These are phyloP conservation scores for Cheirogaleus major DNA, from an alignment of 2,797 vertebrate species.

Conservation along the genomic window DNA sequence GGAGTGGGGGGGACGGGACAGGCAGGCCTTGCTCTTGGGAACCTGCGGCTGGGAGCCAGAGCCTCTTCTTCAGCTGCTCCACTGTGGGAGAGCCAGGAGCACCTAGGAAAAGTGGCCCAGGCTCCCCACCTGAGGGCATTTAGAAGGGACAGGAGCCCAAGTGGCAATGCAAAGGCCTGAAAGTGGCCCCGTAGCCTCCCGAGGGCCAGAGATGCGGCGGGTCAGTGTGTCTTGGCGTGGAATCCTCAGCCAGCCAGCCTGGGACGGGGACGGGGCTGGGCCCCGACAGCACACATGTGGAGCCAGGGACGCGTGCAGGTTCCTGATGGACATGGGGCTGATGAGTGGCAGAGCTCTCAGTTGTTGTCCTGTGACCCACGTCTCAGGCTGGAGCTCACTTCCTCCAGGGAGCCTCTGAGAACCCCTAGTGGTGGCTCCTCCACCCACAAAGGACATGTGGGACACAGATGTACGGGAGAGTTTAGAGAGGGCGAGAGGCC, in stretches of 20 bases:
- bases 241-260: background rate
- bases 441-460: background rate
- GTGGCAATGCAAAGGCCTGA: background rate
- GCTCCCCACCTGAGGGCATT: background rate
- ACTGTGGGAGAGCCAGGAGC: no score
- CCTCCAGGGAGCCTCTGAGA: background rate
- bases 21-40: background rate
- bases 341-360: background rate
- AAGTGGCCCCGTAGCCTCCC: background rate
- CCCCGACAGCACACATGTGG: background rate
- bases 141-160: background rate
- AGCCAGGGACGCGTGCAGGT: background rate
- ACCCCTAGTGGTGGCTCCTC: no score
- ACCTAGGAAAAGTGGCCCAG: background rate
- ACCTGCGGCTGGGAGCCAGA: accelerated
- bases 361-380: background rate
- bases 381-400: background rate
- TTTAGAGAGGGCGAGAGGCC: background rate
- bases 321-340: background rate
- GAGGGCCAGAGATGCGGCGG: background rate
- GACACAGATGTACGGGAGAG: background rate
- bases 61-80: background rate
- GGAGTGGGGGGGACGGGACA: background rate
- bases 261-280: background rate
- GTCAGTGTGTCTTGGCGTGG: background rate